phyloP scores from a whole-genome alignment of 1,140 invertebrate species.

The Piezodorus guildinii region DNA sequence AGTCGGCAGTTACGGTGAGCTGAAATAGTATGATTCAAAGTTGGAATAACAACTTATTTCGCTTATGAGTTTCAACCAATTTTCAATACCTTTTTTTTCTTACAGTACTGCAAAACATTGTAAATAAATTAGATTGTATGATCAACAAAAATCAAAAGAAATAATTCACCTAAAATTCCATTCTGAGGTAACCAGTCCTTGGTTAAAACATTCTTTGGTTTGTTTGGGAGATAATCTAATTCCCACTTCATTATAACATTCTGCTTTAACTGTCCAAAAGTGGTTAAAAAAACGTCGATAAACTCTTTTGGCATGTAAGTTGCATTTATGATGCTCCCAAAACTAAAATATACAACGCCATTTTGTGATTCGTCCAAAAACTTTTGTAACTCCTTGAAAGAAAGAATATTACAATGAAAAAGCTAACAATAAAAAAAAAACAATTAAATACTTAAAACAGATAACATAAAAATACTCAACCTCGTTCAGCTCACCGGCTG shows the following conservation, averaged over 20 bases:
- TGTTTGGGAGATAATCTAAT: neutral
- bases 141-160: neutral
- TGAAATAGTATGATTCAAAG: no score
- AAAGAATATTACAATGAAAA: no score
- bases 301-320: neutral
- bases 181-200: neutral
- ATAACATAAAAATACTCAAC: neutral
- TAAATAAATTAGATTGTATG: no score
- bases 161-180: neutral
- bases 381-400: neutral
- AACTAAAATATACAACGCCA: neutral
- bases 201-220: neutral
- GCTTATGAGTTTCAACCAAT: no score
- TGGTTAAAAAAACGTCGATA: neutral
- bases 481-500: neutral
- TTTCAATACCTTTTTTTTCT: no score
- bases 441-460: neutral
- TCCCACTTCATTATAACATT: slow-evolving; percentile 9
- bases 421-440: no score
- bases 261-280: neutral
- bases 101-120: no score
- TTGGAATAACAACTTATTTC: no score
- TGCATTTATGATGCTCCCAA: neutral
- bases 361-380: neutral
- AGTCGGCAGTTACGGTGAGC: slow-evolving; percentile 22